These are phyloP conservation scores for Hemiprocne comata DNA, from an alignment of 2,113 vertebrate species.

Conservation along the genomic window DNA sequence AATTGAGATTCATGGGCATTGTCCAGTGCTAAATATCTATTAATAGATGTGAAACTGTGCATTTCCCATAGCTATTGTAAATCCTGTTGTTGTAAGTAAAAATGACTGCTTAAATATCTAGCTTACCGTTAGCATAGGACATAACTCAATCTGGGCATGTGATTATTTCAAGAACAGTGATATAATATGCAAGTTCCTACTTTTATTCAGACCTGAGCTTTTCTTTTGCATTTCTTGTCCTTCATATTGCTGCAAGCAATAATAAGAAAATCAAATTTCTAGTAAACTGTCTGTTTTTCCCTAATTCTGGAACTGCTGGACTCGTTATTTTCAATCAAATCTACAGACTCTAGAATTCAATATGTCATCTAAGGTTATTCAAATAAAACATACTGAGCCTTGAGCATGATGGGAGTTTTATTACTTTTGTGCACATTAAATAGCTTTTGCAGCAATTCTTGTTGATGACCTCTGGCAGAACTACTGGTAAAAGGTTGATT, in stretches of 20 bases:
- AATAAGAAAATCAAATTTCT: constrained; percentile 15
- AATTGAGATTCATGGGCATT: not conserved
- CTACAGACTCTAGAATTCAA: constrained; percentile 16
- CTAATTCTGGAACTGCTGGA: not conserved
- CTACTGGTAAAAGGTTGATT: not conserved
- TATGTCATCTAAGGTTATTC: constrained; percentile 26
- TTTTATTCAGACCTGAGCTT: not conserved
- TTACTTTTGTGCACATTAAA: constrained; percentile 1
- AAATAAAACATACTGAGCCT: constrained; percentile 5
- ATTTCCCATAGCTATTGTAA: not conserved
- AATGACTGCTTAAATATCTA: not conserved
- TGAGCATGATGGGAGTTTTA: not conserved
- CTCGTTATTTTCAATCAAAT: not conserved
- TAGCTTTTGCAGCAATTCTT: not conserved
- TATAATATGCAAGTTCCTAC: not conserved
- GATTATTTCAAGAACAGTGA: not conserved
- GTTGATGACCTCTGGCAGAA: not conserved
- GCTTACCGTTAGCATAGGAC: not conserved
- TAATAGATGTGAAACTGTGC: not conserved
- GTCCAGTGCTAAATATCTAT: not conserved
- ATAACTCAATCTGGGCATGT: not conserved
- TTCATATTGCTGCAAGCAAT: not conserved
- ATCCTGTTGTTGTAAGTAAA: not conserved
- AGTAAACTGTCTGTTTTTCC: not conserved
- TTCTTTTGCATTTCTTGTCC: not conserved